Conservation (phyloP, 2,888 invertebrate genomes). For the Orthonevra nobilis region DNA sequence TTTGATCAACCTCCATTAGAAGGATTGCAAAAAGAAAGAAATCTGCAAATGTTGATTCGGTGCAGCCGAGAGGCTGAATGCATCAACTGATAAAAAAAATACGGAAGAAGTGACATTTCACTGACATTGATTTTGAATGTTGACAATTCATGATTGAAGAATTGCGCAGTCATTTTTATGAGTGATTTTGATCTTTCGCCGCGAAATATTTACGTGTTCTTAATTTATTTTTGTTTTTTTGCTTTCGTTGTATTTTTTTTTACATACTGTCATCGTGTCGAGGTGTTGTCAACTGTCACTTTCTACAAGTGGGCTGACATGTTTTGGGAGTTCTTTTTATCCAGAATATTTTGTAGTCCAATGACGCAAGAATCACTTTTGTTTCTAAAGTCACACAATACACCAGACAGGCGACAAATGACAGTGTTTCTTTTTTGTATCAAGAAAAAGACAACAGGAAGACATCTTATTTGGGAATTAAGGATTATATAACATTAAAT, state of each 20-base stretch:
- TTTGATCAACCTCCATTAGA: slow-evolving; percentile 33
- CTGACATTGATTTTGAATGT: slow-evolving; percentile 55
- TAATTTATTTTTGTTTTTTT: not conserved
- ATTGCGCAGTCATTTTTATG: slow-evolving; percentile 42
- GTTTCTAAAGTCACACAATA: no score
- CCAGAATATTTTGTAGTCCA: no score
- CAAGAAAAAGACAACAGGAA: no score
- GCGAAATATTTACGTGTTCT: slow-evolving; percentile 28
- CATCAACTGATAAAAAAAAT: slow-evolving; percentile 11
- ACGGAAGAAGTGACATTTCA: slow-evolving; percentile 16
- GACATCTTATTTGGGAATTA: no score
- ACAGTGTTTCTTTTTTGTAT: no score
- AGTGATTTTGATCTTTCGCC: slow-evolving; percentile 38
- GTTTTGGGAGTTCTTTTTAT: slow-evolving; percentile 44
- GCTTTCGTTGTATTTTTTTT: not conserved
- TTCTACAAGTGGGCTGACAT: slow-evolving; percentile 38
- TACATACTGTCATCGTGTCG: slow-evolving; percentile 20
- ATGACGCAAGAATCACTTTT: slow-evolving; percentile 32
- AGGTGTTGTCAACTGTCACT: slow-evolving; percentile 54
- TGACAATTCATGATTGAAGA: slow-evolving; percentile 47
- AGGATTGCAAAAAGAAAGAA: slow-evolving; percentile 40
- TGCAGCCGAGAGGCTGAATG: not conserved
- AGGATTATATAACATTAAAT: no score
- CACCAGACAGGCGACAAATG: no score
- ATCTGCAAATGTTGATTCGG: no score